Percentiles rank a stretch among this genome's conserved stretches.
Evolutionary conservation across 2,888 invertebrate genomes (phyloP).

Genomic region (Galerucella pusilla): DNA sequence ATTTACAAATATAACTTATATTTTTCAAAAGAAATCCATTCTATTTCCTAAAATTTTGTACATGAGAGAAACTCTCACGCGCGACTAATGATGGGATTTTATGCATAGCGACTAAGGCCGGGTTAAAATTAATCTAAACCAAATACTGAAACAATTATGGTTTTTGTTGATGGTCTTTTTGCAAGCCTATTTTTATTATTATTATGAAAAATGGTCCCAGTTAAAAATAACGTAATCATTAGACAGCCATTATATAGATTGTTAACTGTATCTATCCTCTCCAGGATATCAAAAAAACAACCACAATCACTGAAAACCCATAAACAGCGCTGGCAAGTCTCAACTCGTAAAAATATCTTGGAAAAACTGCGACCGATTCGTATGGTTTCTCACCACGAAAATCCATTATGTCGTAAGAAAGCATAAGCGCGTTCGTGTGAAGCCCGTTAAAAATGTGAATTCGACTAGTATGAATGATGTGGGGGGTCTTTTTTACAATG

Average conservation of each 20-base stretch:
- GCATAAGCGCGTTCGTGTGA: slow-evolving; percentile 36
- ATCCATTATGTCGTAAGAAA: slow-evolving; percentile 39
- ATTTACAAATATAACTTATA: too few species aligned
- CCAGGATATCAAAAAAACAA: slow-evolving; percentile 19
- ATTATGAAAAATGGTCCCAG: too few species aligned
- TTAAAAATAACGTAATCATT: background rate
- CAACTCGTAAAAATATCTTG: slow-evolving; percentile 37
- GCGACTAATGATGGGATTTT: too few species aligned
- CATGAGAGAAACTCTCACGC: too few species aligned
- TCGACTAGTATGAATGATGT: background rate
- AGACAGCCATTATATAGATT: background rate
- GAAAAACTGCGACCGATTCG: slow-evolving; percentile 27
- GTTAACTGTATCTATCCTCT: background rate
- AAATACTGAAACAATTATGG: too few species aligned
- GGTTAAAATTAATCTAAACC: too few species aligned
- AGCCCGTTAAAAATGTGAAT: slow-evolving; percentile 30
- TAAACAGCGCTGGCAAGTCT: slow-evolving; percentile 29
- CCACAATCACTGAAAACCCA: slow-evolving; percentile 22
- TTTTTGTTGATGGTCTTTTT: too few species aligned
- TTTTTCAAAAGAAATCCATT: too few species aligned
- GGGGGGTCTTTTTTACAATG: slow-evolving; percentile 5
- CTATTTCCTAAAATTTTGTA: too few species aligned
- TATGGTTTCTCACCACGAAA: slow-evolving; percentile 35
- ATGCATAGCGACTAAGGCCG: too few species aligned
- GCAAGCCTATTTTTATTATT: too few species aligned